Conservation (phyloP, 2,797 vertebrate genomes). For the Sebastes flavidus region DNA sequence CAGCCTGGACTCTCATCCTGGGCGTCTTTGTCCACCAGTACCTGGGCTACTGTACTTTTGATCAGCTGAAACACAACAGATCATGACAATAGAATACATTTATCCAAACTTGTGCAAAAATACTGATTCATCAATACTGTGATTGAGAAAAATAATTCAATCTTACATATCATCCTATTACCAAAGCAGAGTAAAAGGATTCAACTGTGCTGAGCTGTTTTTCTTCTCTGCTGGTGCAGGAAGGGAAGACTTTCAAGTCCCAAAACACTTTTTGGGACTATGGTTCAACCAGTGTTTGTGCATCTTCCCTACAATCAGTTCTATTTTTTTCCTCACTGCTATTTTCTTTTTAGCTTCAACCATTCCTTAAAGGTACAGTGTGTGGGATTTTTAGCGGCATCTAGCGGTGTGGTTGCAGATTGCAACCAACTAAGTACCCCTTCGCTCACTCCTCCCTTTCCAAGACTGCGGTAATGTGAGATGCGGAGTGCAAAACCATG, state of each 20-base stretch:
- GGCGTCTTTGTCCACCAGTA: slow-evolving; percentile 29
- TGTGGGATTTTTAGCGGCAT: too few species aligned
- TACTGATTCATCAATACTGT: neutral
- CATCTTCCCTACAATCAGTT: neutral
- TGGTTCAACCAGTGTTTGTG: neutral
- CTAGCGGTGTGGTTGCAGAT: too few species aligned
- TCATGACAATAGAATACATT: neutral
- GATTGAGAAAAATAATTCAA: neutral
- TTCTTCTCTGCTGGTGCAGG: neutral
- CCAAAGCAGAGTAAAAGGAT: neutral
- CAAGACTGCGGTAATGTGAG: too few species aligned
- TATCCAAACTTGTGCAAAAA: neutral
- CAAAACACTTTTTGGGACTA: neutral
- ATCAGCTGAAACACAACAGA: slow-evolving; percentile 50
- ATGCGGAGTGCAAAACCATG: too few species aligned
- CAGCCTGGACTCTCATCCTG: slow-evolving; percentile 11
- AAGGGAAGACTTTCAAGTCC: neutral
- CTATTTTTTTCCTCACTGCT: neutral
- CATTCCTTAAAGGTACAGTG: too few species aligned
- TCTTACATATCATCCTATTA: neutral
- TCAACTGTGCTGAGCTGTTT: neutral
- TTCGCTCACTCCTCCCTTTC: too few species aligned
- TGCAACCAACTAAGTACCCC: too few species aligned
- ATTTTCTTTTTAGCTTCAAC: neutral
- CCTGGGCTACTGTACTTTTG: slow-evolving; percentile 57